These are phyloP conservation scores for Rhyzopertha dominica DNA, from an alignment of 1,140 invertebrate species.

Conservation along the genomic window DNA sequence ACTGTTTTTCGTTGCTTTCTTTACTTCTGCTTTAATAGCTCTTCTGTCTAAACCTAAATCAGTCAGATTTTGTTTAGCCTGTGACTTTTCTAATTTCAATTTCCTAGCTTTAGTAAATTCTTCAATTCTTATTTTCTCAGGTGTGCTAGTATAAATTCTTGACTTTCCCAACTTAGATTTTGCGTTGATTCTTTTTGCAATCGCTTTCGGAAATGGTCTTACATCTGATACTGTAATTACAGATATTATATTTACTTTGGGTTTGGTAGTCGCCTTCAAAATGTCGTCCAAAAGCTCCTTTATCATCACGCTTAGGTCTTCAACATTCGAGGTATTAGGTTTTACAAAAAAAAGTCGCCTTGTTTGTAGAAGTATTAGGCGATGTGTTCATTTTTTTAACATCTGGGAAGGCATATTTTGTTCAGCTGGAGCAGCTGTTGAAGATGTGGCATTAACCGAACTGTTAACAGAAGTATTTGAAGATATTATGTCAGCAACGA, in stretches of 20 bases:
- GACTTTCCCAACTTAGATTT: slow-evolving; percentile 18
- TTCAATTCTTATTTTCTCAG: slow-evolving; percentile 22
- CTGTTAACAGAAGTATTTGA: too few relatives aligned
- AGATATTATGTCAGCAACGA: too few relatives aligned
- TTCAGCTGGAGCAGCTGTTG: too few relatives aligned
- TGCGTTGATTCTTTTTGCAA: slow-evolving; percentile 12
- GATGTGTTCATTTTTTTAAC: too few relatives aligned
- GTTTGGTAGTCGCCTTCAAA: slow-evolving; percentile 9
- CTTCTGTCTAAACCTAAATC: slow-evolving; percentile 4
- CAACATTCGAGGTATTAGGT: background rate
- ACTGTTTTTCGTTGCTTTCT: background rate
- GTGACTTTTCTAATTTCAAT: slow-evolving; percentile 12
- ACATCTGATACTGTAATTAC: slow-evolving; percentile 4
- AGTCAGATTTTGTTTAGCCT: slow-evolving; percentile 13
- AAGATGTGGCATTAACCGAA: too few relatives aligned
- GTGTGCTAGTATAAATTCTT: slow-evolving; percentile 21
- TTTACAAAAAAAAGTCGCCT: background rate
- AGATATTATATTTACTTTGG: slow-evolving; percentile 17
- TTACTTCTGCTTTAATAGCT: slow-evolving; percentile 7
- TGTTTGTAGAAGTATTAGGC: too few relatives aligned
- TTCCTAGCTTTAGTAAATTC: slow-evolving; percentile 14
- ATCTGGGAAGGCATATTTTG: too few relatives aligned
- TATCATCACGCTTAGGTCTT: slow-evolving; percentile 1
- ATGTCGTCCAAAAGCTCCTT: slow-evolving; percentile 12
- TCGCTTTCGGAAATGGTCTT: too few relatives aligned